These are phyloP conservation scores for Marmota flaviventris DNA, from an alignment of 2,113 vertebrate species.

Conservation along the genomic window DNA sequence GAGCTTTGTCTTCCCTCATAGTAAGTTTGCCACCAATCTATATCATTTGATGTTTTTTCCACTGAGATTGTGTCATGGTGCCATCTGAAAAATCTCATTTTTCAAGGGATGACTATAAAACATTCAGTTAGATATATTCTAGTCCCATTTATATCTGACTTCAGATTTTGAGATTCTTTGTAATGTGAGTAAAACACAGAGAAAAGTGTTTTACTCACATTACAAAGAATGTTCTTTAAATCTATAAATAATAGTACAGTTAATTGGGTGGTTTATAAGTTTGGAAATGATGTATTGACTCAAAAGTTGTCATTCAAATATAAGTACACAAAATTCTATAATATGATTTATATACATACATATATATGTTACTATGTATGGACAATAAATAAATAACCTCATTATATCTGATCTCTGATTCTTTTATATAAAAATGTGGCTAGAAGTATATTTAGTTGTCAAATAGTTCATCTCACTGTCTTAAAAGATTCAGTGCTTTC, in stretches of 20 bases:
- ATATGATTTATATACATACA: neutral
- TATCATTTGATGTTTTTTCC: neutral
- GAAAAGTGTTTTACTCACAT: neutral
- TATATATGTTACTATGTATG: neutral
- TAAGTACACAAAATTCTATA: neutral
- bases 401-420: neutral
- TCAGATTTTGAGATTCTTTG: neutral
- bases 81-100: neutral
- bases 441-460: conserved; percentile 24
- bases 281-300: neutral
- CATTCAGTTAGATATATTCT: neutral
- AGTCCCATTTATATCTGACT: neutral
- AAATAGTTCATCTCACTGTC: conserved; percentile 54
- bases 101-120: neutral
- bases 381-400: neutral
- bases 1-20: neutral
- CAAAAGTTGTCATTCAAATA: neutral
- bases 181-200: neutral
- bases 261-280: neutral
- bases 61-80: neutral
- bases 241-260: neutral
- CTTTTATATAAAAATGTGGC: conserved; percentile 7
- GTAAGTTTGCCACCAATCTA: neutral
- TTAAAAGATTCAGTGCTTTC: conserved; percentile 52
- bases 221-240: neutral